Percentiles rank a stretch among this genome's conserved stretches.
Conservation (phyloP, 2,797 vertebrate genomes). For the Emys orbicularis region DNA sequence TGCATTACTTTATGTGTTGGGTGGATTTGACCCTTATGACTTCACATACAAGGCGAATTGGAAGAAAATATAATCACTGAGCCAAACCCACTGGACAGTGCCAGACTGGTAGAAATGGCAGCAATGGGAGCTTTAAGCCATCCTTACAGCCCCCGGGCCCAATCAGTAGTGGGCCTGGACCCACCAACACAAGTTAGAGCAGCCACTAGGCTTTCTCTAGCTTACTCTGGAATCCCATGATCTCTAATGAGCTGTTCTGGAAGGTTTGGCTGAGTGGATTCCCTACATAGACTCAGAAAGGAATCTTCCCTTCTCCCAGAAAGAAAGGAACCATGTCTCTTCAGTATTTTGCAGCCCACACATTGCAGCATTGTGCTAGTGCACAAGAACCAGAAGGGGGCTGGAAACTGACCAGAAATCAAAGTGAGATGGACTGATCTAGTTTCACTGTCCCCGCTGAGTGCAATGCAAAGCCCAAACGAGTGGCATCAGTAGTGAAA, state of each 20-base stretch:
- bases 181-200: not conserved
- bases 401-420: not conserved
- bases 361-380: not conserved
- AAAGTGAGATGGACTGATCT: not conserved
- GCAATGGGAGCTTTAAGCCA: not conserved
- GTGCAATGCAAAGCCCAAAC: not conserved
- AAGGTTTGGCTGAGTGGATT: not conserved
- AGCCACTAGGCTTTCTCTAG: not conserved
- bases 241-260: not conserved
- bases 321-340: not conserved
- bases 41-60: not conserved
- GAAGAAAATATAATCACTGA: not conserved
- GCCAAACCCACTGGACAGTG: not conserved
- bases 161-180: not conserved
- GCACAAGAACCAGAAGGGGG: not conserved
- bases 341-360: not conserved
- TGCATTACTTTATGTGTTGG: not conserved
- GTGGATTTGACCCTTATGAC: not conserved
- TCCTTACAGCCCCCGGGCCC: not conserved
- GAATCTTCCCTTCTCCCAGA: not conserved
- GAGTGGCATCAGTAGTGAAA: not conserved
- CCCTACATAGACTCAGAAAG: not conserved
- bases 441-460: not conserved
- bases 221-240: not conserved
- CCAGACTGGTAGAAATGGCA: not conserved